phyloP scores from a whole-genome alignment of 2,797 vertebrate species.

The Ciconia nigra region DNA sequence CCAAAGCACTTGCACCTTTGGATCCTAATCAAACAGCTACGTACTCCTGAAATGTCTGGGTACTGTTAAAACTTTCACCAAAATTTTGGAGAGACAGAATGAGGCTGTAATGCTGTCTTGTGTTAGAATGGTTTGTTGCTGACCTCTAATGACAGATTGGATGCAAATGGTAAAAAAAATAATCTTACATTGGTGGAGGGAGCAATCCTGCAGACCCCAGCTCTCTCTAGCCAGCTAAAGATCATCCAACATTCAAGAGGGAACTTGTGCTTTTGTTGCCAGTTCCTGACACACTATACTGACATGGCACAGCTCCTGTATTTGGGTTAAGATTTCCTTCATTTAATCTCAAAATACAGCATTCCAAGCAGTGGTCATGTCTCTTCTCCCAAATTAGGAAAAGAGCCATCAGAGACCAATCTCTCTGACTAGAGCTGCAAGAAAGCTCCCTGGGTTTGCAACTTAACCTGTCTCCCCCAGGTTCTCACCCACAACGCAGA shows the following conservation, averaged over 20 bases:
- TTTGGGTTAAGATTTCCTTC: background rate
- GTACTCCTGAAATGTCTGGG: background rate
- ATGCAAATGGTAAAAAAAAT: background rate
- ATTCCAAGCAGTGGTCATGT: background rate
- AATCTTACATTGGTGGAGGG: background rate
- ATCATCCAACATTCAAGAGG: background rate
- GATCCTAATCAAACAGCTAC: background rate
- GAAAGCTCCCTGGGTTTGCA: background rate
- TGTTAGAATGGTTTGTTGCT: background rate
- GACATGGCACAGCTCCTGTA: too few relatives aligned
- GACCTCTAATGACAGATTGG: background rate
- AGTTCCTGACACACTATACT: background rate
- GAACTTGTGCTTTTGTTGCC: background rate
- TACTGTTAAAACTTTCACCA: background rate
- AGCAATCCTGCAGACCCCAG: background rate
- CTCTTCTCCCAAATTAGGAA: background rate
- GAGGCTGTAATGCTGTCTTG: background rate
- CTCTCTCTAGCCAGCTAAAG: background rate
- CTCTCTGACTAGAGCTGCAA: background rate
- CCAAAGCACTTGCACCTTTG: background rate
- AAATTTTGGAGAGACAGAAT: background rate
- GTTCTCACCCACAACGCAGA: conserved; percentile 47
- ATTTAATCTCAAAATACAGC: background rate
- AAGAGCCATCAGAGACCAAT: background rate
- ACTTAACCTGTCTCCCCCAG: rapidly evolving